Evolutionary conservation across 1,140 invertebrate genomes (phyloP), one percentile per base, ranked within the genome.

Genomic region (Diorhabda elongata): DNA sequence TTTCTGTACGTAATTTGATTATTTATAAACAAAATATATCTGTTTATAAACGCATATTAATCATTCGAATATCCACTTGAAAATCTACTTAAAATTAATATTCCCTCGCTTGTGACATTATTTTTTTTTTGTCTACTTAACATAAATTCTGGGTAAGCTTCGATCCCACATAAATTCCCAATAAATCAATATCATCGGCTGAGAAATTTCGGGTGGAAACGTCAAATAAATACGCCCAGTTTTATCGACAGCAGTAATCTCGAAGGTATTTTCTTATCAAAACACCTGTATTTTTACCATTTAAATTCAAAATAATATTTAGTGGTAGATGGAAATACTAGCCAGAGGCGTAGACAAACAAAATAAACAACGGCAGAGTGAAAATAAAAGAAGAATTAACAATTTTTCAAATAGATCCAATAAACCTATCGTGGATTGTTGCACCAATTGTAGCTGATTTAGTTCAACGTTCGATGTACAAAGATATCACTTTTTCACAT

Each of bases 231-330:
- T 67, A 67, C 58, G 9, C 44, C 42, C 42, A 43, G 8, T 44
- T 58, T 67, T 67, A 67, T 67, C 65, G 57, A 60, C 43, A 47
- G 44, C 60, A 60, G 65, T 67, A 11, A 67, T 67, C 65, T 67
- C 42, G n/a, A 60, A 60, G 47, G 47, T 67, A 67, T 67, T 56
- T 60, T 47, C 9, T 43, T 57, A 67, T 67, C 58, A 45, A 56
- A 67, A 67, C 65, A 67, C 65, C 65, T 67, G 65, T 67, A 67
- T 60, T 41, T 44, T 60, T 60, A 11, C 58, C 47, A 52, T n/a
- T 8, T 52, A 52, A 52, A 6, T 8, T 52, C 26, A n/a, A 52
- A 8, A 52, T n/a, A 52, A n/a, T 52, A 52, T n/a, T n/a, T 6
- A 52, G n/a, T 52, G n/a, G 47, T 52, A 52, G 47, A 6, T 52